These are phyloP conservation scores for Falco naumanni DNA, from an alignment of 2,797 vertebrate species.

Conservation along the genomic window DNA sequence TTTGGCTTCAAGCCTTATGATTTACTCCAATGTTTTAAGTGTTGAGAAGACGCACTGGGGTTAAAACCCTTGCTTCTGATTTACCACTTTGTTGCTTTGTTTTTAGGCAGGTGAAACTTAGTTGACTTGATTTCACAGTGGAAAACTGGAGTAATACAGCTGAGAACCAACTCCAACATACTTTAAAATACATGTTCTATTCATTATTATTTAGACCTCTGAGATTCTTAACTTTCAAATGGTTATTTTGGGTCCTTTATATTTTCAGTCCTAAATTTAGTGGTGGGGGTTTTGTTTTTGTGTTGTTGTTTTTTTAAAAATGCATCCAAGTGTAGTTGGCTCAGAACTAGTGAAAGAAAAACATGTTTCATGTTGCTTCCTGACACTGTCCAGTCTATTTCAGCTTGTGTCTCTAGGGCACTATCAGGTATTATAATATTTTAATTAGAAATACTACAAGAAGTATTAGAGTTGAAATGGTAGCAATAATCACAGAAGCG, in stretches of 20 bases:
- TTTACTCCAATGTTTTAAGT: not conserved
- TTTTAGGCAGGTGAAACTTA: conserved; percentile 22
- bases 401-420: not conserved
- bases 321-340: not conserved
- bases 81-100: not conserved
- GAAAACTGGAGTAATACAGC: conserved; percentile 37
- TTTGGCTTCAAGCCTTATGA: not conserved
- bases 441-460: conserved; percentile 6
- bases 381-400: not conserved
- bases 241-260: conserved; percentile 3
- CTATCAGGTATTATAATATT: not conserved
- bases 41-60: not conserved
- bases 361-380: not conserved
- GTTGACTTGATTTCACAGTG: not conserved
- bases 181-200: not conserved
- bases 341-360: not conserved
- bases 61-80: conserved; percentile 13
- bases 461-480: not conserved
- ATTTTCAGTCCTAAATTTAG: conserved; percentile 47
- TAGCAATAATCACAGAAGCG: not conserved
- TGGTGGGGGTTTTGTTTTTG: not conserved
- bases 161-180: not conserved
- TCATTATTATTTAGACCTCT: conserved; percentile 31
- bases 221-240: conserved; percentile 21
- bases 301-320: not conserved